These are phyloP conservation scores for Hiodon alosoides DNA, from an alignment of 2,113 vertebrate genomes.

Conservation along the genomic window DNA sequence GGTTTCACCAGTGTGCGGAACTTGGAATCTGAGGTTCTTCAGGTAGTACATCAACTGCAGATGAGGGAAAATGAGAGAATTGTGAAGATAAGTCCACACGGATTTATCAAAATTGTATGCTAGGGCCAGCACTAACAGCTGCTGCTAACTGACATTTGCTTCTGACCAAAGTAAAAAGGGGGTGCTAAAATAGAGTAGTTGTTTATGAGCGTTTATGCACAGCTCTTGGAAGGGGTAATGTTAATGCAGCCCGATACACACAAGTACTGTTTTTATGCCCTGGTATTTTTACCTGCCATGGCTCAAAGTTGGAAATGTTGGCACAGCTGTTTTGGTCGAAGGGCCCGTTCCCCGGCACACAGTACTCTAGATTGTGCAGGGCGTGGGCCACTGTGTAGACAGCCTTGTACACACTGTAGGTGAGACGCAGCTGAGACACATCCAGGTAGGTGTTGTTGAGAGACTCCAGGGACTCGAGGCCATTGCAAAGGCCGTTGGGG, in stretches of 20 bases:
- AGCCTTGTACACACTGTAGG: constrained; percentile 76
- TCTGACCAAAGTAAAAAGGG: background rate
- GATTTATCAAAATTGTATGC: background rate
- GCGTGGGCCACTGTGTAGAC: constrained; percentile 73
- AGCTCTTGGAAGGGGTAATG: no score
- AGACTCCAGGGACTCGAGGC: constrained; percentile 54
- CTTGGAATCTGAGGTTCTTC: constrained; percentile 62
- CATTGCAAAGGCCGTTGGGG: constrained; percentile 61
- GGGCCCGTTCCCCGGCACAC: constrained; percentile 52
- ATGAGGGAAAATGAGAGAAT: background rate
- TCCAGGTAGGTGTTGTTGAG: constrained; percentile 72
- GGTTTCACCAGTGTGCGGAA: constrained; percentile 58
- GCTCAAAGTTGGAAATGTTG: constrained; percentile 65
- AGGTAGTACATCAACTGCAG: constrained; percentile 74
- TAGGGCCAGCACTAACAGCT: background rate
- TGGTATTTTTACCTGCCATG: constrained; percentile 64
- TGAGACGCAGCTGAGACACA: constrained; percentile 72
- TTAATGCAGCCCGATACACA: background rate
- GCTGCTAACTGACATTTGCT: background rate
- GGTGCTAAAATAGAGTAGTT: background rate
- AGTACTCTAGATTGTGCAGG: constrained; percentile 64
- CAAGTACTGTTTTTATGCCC: background rate
- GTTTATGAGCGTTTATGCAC: constrained; percentile 2
- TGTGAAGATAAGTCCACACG: background rate
- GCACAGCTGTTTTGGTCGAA: constrained; percentile 57